Evolutionary conservation across 2,888 invertebrate genomes (phyloP).

Genomic region (Meteorus colon): DNA sequence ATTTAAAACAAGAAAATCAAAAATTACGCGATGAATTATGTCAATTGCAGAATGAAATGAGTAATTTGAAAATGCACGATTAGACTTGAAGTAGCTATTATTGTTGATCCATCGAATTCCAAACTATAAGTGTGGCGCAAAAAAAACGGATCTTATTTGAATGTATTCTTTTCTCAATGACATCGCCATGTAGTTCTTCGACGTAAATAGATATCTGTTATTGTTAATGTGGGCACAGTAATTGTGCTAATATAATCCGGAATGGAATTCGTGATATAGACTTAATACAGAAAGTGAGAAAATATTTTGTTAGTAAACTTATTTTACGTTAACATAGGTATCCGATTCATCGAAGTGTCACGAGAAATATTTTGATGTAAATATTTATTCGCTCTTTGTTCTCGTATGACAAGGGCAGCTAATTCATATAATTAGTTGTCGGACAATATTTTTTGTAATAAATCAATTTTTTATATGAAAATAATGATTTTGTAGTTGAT

Average conservation of each 20-base stretch:
- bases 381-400: not conserved
- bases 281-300: not conserved
- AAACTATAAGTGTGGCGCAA: not conserved
- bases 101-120: not conserved
- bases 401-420: not conserved
- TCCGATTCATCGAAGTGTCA: not conserved
- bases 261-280: not conserved
- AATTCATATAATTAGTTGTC: not conserved
- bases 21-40: slow-evolving; percentile 50
- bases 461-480: slow-evolving; percentile 21
- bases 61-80: slow-evolving; percentile 31
- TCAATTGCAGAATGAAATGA: slow-evolving; percentile 46
- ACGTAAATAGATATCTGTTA: not conserved
- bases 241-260: not conserved
- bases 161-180: not conserved
- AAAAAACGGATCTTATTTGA: not conserved
- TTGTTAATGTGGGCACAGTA: not conserved
- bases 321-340: not conserved
- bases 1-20: slow-evolving; percentile 50
- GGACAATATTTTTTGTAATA: slow-evolving; percentile 21
- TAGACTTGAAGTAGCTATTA: not conserved
- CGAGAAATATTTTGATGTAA: slow-evolving; percentile 10
- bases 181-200: not conserved
- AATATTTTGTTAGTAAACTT: slow-evolving; percentile 1
- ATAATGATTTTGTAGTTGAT: slow-evolving; percentile 14